phyloP scores from a whole-genome alignment of 1,140 invertebrate species.

The Diachasma alloeum region DNA sequence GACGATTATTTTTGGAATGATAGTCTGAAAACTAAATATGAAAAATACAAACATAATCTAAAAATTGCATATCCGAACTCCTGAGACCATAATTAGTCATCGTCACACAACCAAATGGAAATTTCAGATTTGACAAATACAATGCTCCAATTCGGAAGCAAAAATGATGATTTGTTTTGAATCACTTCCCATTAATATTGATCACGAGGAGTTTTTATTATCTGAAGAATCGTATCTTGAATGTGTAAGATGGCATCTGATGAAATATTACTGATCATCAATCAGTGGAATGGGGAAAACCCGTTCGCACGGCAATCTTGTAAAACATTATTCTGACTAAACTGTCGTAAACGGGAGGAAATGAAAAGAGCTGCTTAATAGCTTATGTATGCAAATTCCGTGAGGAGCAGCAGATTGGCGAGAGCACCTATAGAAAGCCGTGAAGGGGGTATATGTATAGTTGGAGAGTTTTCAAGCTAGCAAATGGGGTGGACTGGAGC shows the following conservation, averaged over 20 bases:
- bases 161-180: too few species aligned
- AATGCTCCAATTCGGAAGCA: too few species aligned
- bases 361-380: slow-evolving; percentile 68
- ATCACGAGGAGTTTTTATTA: background rate
- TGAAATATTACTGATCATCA: slow-evolving; percentile 7
- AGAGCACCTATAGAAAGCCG: slow-evolving; percentile 45
- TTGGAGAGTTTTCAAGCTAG: background rate
- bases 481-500: background rate
- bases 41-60: too few species aligned
- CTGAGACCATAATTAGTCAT: too few species aligned
- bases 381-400: slow-evolving; percentile 65
- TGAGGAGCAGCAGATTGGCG: slow-evolving; percentile 59
- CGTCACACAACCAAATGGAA: too few species aligned
- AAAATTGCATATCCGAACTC: too few species aligned
- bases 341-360: slow-evolving; percentile 67
- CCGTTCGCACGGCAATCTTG: slow-evolving; percentile 60
- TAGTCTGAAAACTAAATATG: too few species aligned
- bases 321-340: slow-evolving; percentile 65
- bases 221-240: too few species aligned
- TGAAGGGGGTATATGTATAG: background rate
- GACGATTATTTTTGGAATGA: too few species aligned
- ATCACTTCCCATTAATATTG: too few species aligned
- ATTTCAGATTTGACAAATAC: too few species aligned
- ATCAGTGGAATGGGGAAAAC: slow-evolving; percentile 13
- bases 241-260: background rate